Evolutionary conservation across 1,140 invertebrate genomes (phyloP).

Genomic region (Drosophila dunni): DNA sequence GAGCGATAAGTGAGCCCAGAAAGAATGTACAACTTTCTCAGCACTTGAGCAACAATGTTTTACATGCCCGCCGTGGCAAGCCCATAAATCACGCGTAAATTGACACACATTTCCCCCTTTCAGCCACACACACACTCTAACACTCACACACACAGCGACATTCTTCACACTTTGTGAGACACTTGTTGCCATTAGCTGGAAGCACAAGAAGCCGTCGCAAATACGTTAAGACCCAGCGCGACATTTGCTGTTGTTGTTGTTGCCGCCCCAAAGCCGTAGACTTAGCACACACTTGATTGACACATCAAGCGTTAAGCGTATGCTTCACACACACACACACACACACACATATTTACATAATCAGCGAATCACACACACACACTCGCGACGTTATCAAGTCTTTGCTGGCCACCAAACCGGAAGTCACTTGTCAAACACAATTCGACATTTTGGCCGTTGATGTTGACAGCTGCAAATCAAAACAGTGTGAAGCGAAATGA

Average conservation of each 20-base stretch:
- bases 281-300: conserved; percentile 41
- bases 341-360: conserved; percentile 1
- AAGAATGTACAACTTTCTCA: conserved; percentile 1
- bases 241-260: conserved; percentile 10
- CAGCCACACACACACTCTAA: not conserved
- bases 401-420: conserved; percentile 38
- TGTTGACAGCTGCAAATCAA: conserved; percentile 77
- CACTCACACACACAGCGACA: not conserved
- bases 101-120: conserved; percentile 16
- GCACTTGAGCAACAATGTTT: conserved; percentile 38
- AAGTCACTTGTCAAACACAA: conserved; percentile 58
- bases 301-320: conserved; percentile 34
- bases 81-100: conserved; percentile 68
- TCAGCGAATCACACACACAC: not conserved
- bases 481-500: conserved; percentile 43
- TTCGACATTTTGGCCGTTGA: conserved; percentile 49
- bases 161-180: conserved; percentile 48
- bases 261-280: conserved; percentile 30
- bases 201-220: conserved; percentile 33
- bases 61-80: conserved; percentile 28
- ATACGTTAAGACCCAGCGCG: conserved; percentile 24
- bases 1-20: not conserved
- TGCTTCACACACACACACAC: conserved; percentile 8
- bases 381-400: conserved; percentile 23
- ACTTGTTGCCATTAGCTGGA: conserved; percentile 65